These are phyloP conservation scores for Spodoptera exigua DNA, from an alignment of 2,888 invertebrate species.

Conservation along the genomic window DNA sequence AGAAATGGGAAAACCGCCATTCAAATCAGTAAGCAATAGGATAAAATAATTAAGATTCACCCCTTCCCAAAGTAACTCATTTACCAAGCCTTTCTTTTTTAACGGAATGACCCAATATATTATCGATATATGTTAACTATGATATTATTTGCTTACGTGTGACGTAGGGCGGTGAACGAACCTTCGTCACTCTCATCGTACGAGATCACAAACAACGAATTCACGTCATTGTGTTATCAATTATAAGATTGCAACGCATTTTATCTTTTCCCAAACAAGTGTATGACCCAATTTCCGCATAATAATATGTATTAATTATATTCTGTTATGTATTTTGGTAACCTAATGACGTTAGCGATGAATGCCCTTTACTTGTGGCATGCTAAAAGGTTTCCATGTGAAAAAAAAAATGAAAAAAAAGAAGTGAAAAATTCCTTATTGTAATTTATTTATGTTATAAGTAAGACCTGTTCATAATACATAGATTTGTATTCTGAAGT, in stretches of 20 bases:
- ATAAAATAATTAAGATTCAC: no score
- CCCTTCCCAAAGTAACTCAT: no score
- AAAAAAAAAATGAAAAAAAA: no score
- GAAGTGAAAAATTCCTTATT: no score
- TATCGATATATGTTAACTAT: slow-evolving; percentile 6
- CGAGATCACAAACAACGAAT: slow-evolving; percentile 55
- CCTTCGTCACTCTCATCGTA: slow-evolving; percentile 59
- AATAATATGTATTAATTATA: slow-evolving; percentile 4
- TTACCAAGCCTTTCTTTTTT: no score
- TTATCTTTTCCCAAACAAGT: slow-evolving; percentile 34
- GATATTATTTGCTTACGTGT: slow-evolving; percentile 29
- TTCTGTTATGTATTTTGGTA: slow-evolving; percentile 34
- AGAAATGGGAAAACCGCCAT: no score
- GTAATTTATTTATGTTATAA: no score
- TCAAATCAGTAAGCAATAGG: no score
- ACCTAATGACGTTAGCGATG: slow-evolving; percentile 12
- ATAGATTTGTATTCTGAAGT: not conserved
- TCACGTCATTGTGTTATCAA: slow-evolving; percentile 48
- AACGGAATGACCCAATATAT: not conserved
- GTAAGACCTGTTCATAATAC: slow-evolving; percentile 14
- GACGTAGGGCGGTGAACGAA: slow-evolving; percentile 71
- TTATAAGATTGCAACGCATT: slow-evolving; percentile 41
- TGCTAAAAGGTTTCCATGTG: no score
- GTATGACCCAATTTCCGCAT: slow-evolving; percentile 46
- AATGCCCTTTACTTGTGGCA: not conserved